Base-by-base conservation (phyloP, 2,113 vertebrate species). In the Phyllopteryx taeniolatus region DNA sequence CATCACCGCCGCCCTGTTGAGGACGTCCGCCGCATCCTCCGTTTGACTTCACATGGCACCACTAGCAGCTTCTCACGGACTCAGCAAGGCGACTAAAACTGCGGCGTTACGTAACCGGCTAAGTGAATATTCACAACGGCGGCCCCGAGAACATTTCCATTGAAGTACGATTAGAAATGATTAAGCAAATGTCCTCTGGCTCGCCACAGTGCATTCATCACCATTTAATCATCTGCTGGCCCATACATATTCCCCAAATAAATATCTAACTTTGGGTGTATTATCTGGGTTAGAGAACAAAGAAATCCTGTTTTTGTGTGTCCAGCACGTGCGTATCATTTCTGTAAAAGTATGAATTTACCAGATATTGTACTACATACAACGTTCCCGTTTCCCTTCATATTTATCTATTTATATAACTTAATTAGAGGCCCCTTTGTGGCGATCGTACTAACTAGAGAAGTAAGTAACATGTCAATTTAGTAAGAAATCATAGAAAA, bases 141-240 rank as follows among this genome's bases (percentile, higher is more conserved):
- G n/a, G 63, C 74, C 73, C 75, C 6, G 64, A 76, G 72, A 75
- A 82, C 76, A 81, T 82, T 81, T 66, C 69, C 74, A 83, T 71
- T 68, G 73, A 79, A 74, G 71, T 80, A 72, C 76, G 73, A 87
- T 86, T 83, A 82, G 75, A 87, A 83, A 69, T 51, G 63, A 87
- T 84, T 82, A 87, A 39, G 51, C 71, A 70, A 69, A 57, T 66
- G 76, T 83, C 71, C 69, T 76, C 76, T 70, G 59, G 79, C 69
- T 65, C 1, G 67, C 67, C 75, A 83, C 39, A 69, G 71, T 66
- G 63, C 78, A 70, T 86, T 70, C 62, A 74, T 74, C 68, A 73
- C 59, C 64, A 64, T 74, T 79, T 75, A 76, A 71, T 75, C 67
- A 76, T 79, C 57, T 79, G 67, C 54, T 56, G 63, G 54, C 33